Evolutionary conservation across 1,140 invertebrate genomes (phyloP), one percentile per base, ranked within the genome.

Genomic region (Gonioctena quinquepunctata): DNA sequence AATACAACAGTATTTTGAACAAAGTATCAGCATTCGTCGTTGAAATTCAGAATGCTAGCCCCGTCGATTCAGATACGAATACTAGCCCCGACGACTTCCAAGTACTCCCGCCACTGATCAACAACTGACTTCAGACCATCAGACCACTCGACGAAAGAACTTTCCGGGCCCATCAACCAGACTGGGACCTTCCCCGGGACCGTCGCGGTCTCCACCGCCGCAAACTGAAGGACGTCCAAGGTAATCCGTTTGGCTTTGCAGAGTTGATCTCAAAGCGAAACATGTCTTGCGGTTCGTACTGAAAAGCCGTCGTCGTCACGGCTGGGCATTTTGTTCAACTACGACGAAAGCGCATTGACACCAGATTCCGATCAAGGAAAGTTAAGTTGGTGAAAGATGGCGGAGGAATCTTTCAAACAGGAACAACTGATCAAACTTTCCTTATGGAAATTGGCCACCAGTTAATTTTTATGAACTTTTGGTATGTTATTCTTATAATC

Each of bases 201-300:
- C 18, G 22, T 11, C 54, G 54, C 54, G 54, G 54, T 16, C 22
- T 25, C 54, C 54, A 57, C 11, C 54, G 21, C 54, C 54, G n/a
- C 54, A 62, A 62, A 28, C 60, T 62, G 60, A 62, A 62, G 60
- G 60, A 62, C 60, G 25, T 62, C 60, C 23, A 62, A 62, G 60
- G 60, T 62, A 62, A 62, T 62, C 60, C 60, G 19, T 26, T 28
- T 19, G 26, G 26, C 28, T 62, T 19, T 19, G 23, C 23, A 3
- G 60, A 27, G 18, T 2, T 8, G 54, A 57, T 57, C 54, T 57
- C 54, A 25, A 25, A 57, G 54, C 13, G 54, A 57, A 57, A 57
- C 54, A 57, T 57, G 54, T 21, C 54, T 25, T 57, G 54, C 54
- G 54, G 54, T 22, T 57, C 54, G 21, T 7, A 57, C 54, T 22